Evolutionary conservation across 2,888 invertebrate species (phyloP), one percentile per base, ranked within the genome.

Genomic region (Cactoblastis cactorum): DNA sequence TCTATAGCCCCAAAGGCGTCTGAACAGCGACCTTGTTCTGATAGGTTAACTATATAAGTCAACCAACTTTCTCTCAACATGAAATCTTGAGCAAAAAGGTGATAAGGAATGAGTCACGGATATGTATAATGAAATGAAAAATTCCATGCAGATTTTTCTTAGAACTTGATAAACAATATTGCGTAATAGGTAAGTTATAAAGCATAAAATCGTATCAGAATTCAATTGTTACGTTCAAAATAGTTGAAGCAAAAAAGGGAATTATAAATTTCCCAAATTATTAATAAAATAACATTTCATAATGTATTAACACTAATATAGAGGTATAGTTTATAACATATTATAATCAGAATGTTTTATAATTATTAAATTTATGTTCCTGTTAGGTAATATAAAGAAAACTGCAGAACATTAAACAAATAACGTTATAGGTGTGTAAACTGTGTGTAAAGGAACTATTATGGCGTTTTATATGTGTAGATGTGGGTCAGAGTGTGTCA

Each of bases 1-100:
- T 59, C 55, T 56, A 65, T 66, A 63, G 58, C 58, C 59, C 62
- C 63, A 64, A 63, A 67, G 68, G 64, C 61, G 72, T 71, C 69
- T 74, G 77, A 70, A 80, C 78, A 77, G 77, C 81, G 84, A 76
- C 84, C 83, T 66, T 84, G 75, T 73, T 82, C 61, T 60, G 48
- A 38, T 38, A 38, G 18, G 18, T 19, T 8, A 9, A 28, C 8
- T 1, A 9, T 8, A 3, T 6, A 6, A 12, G n/a, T 43, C 12
- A 1, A 15, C 3, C 15, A 37, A 37, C 37, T 37, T 37, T 17
- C 17, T 17, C 14, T 34, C 12, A 1, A 2, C n/a, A 34, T 12
- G 22, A 28, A 28, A 28, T 28, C 8, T 9, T 12, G 8, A 17
- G 5, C 6, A 24, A 24, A 41, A 24, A 24, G 1, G 22, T 14